Evolutionary conservation across 2,113 vertebrate species (phyloP).

Genomic region (Anseranas semipalmata): DNA sequence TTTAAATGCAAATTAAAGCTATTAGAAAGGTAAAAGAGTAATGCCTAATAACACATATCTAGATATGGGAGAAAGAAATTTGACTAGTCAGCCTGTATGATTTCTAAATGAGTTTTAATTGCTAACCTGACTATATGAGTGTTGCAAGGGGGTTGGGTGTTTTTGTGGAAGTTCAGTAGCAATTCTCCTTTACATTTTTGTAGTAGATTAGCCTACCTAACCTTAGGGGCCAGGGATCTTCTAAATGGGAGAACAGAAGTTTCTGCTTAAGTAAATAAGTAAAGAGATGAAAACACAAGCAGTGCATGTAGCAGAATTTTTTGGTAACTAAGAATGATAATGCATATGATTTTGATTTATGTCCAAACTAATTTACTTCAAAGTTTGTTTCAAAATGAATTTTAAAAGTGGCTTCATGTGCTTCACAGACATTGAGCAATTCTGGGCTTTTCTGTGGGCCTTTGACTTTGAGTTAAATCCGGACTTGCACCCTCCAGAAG

Average conservation of each 20-base stretch:
- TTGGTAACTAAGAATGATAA: not conserved
- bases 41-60: not conserved
- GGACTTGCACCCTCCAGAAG: constrained; percentile 85
- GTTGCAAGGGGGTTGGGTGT: not conserved
- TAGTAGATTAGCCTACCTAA: not conserved
- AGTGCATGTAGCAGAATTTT: not conserved
- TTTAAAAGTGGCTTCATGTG: not conserved
- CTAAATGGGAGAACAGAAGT: not conserved
- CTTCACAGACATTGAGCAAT: constrained; percentile 79
- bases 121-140: not conserved
- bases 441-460: constrained; percentile 83
- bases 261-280: not conserved
- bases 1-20: not conserved
- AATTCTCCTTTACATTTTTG: not conserved
- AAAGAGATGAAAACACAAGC: not conserved
- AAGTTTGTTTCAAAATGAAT: not conserved
- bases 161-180: not conserved
- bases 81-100: not conserved
- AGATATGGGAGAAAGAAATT: not conserved
- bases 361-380: not conserved
- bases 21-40: not conserved
- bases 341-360: not conserved
- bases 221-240: not conserved
- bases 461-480: constrained; percentile 78
- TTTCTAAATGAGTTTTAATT: not conserved